A percentile compares a stretch with the other conserved stretches of the same genome.
Conservation (phyloP, 2,797 vertebrate species). For the Neomorphus geoffroyi region DNA sequence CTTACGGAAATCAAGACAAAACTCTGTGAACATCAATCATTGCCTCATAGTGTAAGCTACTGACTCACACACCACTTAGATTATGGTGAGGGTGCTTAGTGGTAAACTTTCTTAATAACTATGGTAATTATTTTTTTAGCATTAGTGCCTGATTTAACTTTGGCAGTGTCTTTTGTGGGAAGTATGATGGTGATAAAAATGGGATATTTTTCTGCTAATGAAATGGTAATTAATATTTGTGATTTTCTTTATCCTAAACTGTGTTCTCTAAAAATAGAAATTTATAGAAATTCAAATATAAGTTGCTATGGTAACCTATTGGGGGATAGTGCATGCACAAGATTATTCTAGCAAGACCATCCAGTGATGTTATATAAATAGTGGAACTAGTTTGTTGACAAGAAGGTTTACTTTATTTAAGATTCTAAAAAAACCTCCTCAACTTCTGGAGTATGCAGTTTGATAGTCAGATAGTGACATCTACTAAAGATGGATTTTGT, state of each 20-base stretch:
- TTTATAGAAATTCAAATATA: conserved; percentile 78
- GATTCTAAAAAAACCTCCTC: not conserved
- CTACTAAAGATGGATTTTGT: not conserved
- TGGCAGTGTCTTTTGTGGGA: not conserved
- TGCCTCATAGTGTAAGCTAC: not conserved
- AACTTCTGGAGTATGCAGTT: not conserved
- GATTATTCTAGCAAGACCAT: conserved; percentile 63
- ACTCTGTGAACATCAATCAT: not conserved
- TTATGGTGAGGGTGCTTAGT: not conserved
- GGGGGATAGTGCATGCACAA: conserved; percentile 64
- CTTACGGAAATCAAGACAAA: conserved; percentile 15
- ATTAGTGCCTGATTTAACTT: not conserved
- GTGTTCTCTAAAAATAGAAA: conserved; percentile 75
- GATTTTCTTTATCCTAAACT: conserved; percentile 63
- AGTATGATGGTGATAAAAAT: not conserved
- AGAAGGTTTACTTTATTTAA: not conserved
- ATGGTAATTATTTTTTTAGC: not conserved
- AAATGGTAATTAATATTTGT: conserved; percentile 51
- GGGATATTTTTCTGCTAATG: conserved; percentile 27
- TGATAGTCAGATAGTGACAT: not conserved
- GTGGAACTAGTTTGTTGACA: conserved; percentile 48
- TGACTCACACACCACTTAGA: not conserved
- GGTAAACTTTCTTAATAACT: conserved; percentile 29
- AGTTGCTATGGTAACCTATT: conserved; percentile 80
- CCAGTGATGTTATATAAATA: conserved; percentile 69